phyloP scores from a whole-genome alignment of 2,113 vertebrate species.

The Lycocorax pyrrhopterus region DNA sequence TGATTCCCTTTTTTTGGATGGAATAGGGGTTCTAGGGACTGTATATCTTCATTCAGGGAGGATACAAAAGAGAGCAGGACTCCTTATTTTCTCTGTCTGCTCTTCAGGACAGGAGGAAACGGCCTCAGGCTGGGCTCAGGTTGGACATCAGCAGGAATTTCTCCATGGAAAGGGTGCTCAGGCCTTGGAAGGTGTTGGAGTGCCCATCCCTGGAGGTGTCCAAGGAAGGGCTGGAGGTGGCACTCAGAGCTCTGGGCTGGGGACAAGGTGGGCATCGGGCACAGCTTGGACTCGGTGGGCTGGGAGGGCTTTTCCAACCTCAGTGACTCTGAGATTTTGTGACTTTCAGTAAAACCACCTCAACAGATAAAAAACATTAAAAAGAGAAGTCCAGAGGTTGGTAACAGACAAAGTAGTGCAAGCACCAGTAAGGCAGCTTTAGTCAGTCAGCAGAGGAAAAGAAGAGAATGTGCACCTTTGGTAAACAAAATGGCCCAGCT shows the following conservation, averaged over 20 bases:
- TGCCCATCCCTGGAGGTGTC: not conserved
- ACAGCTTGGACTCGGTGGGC: rapidly evolving
- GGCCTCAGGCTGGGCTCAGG: rapidly evolving
- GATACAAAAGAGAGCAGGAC: not conserved
- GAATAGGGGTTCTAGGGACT: not conserved
- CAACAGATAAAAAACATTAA: not conserved
- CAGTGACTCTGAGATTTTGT: rapidly evolving
- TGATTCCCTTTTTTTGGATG: not conserved
- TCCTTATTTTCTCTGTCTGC: not conserved
- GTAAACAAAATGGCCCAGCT: not conserved
- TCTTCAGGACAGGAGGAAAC: too few relatives aligned
- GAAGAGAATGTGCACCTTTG: not conserved
- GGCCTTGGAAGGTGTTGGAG: not conserved
- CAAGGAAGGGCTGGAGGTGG: not conserved
- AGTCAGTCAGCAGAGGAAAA: not conserved
- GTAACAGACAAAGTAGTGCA: not conserved
- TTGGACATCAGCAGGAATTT: not conserved
- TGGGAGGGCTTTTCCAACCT: rapidly evolving
- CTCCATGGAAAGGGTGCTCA: not conserved
- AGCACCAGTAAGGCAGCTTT: not conserved
- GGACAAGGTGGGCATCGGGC: not conserved
- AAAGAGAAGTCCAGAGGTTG: not conserved
- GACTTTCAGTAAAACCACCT: not conserved
- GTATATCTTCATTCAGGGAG: not conserved
- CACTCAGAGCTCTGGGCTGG: not conserved